Conservation (phyloP, 2,797 vertebrate genomes). For the Sphaeramia orbicularis region DNA sequence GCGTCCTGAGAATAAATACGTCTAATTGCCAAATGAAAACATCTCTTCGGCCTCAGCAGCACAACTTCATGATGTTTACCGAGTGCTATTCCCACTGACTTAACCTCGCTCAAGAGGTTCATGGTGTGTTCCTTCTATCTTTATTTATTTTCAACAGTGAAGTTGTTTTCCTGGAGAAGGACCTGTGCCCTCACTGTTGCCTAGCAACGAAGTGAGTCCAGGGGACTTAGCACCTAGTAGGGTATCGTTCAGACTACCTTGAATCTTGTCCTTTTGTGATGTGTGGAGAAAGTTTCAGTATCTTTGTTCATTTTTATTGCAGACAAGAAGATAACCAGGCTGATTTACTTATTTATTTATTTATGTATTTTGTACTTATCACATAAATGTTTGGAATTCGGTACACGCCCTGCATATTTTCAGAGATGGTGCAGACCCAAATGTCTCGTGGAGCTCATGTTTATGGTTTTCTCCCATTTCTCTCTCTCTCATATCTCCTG, state of each 20-base stretch:
- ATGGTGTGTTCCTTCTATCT: conserved; percentile 52
- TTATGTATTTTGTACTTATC: too few relatives aligned
- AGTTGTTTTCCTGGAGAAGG: conserved; percentile 57
- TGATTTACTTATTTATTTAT: too few relatives aligned
- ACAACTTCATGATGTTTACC: conserved; percentile 44
- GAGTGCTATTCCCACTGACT: conserved; percentile 57
- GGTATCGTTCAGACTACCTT: conserved; percentile 32
- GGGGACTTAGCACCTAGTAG: conserved; percentile 32
- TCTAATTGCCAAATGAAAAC: conserved; percentile 38
- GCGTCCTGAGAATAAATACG: conserved; percentile 6
- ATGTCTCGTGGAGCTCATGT: too few relatives aligned
- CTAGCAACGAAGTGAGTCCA: conserved; percentile 80
- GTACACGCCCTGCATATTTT: too few relatives aligned
- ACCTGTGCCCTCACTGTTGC: conserved; percentile 77
- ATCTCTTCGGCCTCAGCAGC: conserved; percentile 31
- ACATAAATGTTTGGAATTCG: too few relatives aligned
- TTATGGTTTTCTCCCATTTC: too few relatives aligned
- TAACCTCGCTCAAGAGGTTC: conserved; percentile 67
- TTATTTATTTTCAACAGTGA: conserved; percentile 71
- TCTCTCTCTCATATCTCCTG: too few relatives aligned
- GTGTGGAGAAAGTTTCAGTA: conserved; percentile 8
- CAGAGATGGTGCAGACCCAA: too few relatives aligned
- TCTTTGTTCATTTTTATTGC: neutral
- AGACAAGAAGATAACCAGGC: too few relatives aligned
- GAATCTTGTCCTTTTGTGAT: conserved; percentile 35